phyloP scores from a whole-genome alignment of 2,797 vertebrate species.

The Pangasius mekongensis region DNA sequence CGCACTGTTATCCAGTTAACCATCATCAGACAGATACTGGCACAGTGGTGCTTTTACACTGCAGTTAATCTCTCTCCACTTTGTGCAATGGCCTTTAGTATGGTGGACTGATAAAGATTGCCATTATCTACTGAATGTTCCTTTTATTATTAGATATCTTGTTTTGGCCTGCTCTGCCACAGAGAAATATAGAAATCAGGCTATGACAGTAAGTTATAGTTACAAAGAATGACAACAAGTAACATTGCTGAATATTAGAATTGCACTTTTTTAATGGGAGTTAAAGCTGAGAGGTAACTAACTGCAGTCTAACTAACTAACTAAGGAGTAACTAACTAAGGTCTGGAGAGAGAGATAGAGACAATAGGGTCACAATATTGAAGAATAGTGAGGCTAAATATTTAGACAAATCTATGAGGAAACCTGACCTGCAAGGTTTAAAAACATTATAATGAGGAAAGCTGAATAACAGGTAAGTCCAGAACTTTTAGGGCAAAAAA shows the following conservation, averaged over 20 bases:
- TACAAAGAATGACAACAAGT: background rate
- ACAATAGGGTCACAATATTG: background rate
- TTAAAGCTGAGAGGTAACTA: background rate
- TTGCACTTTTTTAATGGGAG: background rate
- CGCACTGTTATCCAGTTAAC: background rate
- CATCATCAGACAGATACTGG: constrained; percentile 15
- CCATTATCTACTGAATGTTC: background rate
- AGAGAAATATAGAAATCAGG: background rate
- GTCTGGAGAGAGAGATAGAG: background rate
- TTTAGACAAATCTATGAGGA: background rate
- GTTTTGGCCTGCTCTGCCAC: background rate
- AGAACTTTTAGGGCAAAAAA: background rate
- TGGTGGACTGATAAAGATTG: background rate
- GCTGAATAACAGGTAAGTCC: background rate
- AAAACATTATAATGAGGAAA: background rate
- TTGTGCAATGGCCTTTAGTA: constrained; percentile 7
- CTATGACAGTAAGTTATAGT: background rate
- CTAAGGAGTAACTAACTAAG: background rate
- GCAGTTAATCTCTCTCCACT: constrained; percentile 25
- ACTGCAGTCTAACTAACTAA: background rate
- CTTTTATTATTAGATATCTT: background rate
- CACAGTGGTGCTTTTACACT: constrained; percentile 41
- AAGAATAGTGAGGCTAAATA: background rate
- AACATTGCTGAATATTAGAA: background rate
- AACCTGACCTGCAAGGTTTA: background rate